Evolutionary conservation across 2,888 invertebrate genomes (phyloP).

Genomic region (Drosophila anceps): DNA sequence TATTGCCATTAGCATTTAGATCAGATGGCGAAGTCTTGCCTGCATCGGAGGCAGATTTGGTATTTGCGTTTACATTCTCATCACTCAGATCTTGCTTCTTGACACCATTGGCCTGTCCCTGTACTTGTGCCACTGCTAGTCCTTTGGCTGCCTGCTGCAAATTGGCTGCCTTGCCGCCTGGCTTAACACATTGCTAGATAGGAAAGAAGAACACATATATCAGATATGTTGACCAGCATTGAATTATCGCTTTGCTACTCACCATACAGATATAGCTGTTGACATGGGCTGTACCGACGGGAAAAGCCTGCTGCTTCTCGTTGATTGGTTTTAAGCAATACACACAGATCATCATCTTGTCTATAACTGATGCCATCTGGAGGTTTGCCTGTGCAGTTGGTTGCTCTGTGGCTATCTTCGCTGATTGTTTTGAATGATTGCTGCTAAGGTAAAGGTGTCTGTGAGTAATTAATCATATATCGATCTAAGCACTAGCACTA

Average conservation of each 20-base stretch:
- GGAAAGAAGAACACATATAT: not conserved
- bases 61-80: constrained; percentile 9
- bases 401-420: constrained; percentile 3
- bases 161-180: not conserved
- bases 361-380: not conserved
- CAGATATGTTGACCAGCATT: not conserved
- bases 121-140: not conserved
- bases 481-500: not conserved
- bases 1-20: constrained; percentile 12
- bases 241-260: not conserved
- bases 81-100: constrained; percentile 18
- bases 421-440: constrained; percentile 12
- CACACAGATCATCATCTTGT: constrained; percentile 24
- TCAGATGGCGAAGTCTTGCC: constrained; percentile 1
- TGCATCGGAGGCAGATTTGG: not conserved
- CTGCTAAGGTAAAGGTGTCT: not conserved
- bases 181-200: constrained; percentile 25
- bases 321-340: constrained; percentile 27
- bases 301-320: constrained; percentile 9
- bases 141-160: not conserved
- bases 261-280: constrained; percentile 32
- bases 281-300: not conserved
- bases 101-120: constrained; percentile 9
- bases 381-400: not conserved
- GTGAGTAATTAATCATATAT: not conserved